Base-by-base conservation (phyloP, 2,888 invertebrate species). In the Drosophila gaucha region DNA sequence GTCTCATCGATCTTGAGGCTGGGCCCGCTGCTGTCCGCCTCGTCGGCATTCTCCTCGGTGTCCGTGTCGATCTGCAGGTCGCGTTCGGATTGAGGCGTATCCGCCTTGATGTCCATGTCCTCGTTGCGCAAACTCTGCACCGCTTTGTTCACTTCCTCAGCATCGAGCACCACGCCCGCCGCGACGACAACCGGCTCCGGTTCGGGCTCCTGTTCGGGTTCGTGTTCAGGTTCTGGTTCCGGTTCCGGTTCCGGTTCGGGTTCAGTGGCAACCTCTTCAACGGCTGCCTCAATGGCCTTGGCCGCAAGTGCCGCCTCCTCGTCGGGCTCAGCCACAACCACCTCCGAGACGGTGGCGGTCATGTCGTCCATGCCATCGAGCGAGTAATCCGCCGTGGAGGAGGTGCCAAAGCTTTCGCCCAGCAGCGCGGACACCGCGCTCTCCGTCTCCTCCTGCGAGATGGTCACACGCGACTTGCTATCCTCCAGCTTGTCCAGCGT, bases 361-460 rank as follows among this genome's bases (percentile, higher is more conserved):
- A 90, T 77, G 28, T 90, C 86, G 49, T 90, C 85, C 54, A 90
- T 80, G 41, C 86, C 86, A 31, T 91, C 90, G 22, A 91, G 78
- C 0, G 90, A 89, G 90, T 94, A 95, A 76, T 93, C 93, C 57
- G 93, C 93, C 14, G 85, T 88, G 1, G 90, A 90, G 0, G 93
- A 92, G 8, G 94, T 95, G 1, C 96, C 95, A 88, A 97, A 97
- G 76, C 97, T 96, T 91, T 97, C 97, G 24, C 96, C 97, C 55
- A 97, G 92, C 26, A 97, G 92, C 1, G 97, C 97, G 8, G 97
- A 97, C 0, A 97, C 97, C 0, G 97, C 97, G 90, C 97, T 97
- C 91, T 96, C 97, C 0, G 97, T 97, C 92, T 97, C 97, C 92
- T 97, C 97, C 91, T 97, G 97, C 0, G 97, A 97, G 84, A 97